These are phyloP conservation scores for Cylloceria caligata DNA, from an alignment of 2,888 invertebrate genomes.

Conservation along the genomic window DNA sequence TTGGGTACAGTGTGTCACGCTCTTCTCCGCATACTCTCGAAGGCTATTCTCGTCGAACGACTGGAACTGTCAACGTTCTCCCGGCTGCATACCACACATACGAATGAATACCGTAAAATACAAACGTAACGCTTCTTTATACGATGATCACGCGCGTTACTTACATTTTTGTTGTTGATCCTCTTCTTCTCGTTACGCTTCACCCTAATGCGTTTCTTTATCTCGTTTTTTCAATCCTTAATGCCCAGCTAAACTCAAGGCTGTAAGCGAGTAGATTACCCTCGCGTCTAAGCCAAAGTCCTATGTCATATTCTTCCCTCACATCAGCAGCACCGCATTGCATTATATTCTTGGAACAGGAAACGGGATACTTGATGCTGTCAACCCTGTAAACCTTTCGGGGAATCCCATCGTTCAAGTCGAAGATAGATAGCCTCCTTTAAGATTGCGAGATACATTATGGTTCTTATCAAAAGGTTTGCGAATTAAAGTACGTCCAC, in stretches of 20 bases:
- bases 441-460: neutral
- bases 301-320: constrained; percentile 30
- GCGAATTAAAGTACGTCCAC: neutral
- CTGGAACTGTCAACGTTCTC: constrained; percentile 63
- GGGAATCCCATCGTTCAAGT: neutral
- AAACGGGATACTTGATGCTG: constrained; percentile 19
- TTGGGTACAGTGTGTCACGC: neutral
- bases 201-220: neutral
- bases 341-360: constrained; percentile 47
- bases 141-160: constrained; percentile 12
- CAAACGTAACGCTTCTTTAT: constrained; percentile 5
- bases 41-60: constrained; percentile 59
- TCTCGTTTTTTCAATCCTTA: neutral
- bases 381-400: constrained; percentile 28
- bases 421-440: neutral
- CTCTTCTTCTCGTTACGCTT: constrained; percentile 18
- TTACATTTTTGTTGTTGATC: constrained; percentile 12
- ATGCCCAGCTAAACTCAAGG: neutral
- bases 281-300: constrained; percentile 19
- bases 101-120: neutral
- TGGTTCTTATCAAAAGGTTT: constrained; percentile 2
- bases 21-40: constrained; percentile 23
- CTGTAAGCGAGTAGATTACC: constrained; percentile 8
- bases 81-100: constrained; percentile 47
- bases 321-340: neutral